Conservation (phyloP, 2,888 invertebrate genomes). For the Pimpla rufipes region DNA sequence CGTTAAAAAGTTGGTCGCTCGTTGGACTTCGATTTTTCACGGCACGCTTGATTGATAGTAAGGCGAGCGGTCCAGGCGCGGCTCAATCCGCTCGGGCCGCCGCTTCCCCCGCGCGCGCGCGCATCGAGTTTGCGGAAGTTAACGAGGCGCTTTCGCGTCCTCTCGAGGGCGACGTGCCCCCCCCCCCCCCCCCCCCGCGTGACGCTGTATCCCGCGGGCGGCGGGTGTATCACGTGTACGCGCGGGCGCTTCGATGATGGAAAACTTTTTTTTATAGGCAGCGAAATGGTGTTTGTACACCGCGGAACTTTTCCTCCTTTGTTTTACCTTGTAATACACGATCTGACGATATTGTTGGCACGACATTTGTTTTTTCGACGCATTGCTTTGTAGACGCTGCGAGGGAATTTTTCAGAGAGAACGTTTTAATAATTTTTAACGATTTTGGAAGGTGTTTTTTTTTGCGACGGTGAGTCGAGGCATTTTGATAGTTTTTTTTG, state of each 20-base stretch:
- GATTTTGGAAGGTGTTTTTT: too few species aligned
- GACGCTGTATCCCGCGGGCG: neutral
- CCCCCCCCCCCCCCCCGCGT: too few species aligned
- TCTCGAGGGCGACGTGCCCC: constrained; percentile 32
- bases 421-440: too few species aligned
- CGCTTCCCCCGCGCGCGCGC: too few species aligned
- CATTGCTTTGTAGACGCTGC: neutral
- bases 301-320: neutral
- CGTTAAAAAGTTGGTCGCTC: constrained; percentile 71
- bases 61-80: constrained; percentile 15
- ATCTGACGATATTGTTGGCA: neutral
- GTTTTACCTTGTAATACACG: constrained; percentile 3
- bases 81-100: constrained; percentile 27
- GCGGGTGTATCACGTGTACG: neutral
- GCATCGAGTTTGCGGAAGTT: constrained; percentile 41
- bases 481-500: too few species aligned
- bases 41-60: constrained; percentile 64
- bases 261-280: neutral
- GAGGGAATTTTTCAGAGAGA: too few species aligned
- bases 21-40: constrained; percentile 69
- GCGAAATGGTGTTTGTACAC: neutral
- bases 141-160: constrained; percentile 47
- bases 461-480: too few species aligned
- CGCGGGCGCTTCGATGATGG: constrained; percentile 28
- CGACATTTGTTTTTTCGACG: neutral